Base-by-base conservation (phyloP, 1,140 invertebrate genomes). In the Zaprionus kolodkinae region DNA sequence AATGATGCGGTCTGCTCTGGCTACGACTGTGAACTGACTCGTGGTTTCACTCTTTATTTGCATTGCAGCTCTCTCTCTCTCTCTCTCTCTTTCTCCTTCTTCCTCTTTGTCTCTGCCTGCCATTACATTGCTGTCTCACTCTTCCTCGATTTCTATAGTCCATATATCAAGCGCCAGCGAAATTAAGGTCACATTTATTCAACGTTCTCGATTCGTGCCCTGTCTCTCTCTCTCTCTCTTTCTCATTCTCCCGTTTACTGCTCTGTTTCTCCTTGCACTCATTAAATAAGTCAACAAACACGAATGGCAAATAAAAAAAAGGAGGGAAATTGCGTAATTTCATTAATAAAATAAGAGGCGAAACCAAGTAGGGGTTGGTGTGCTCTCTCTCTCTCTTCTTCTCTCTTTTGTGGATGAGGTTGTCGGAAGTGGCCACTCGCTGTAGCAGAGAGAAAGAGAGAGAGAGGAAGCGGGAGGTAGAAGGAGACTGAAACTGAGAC, bases 161-260 rank as follows among this genome's bases (percentile, higher is more conserved):
- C 69, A 79, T 87, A 87, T 88, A 87, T 87, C 83, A 87, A 89
- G 72, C 63, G 71, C 61, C 43, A 17, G 30, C 0, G 11, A 85
- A 89, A 89, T 89, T 89, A 85, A 85, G 85, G 81, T 89, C 85
- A 81, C 81, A 89, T 89, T 89, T 72, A 79, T 69, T 78, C 72
- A 87, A 71, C 65, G 55, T 45, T 73, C 70, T 21, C 45, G 15
- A 40, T 36, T 63, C 21, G 30, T 59, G 12, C 55, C 55, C 43
- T 35, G 15, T 50, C 62, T 13, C 50, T 74, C 43, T 40, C 11
- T 13, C 43, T 57, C 25, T 69, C 12, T 70, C 7, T n/a, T n/a
- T n/a, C n/a, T n/a, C 6, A 6, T 9, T 52, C 17, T 35, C 12
- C 9, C n/a, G 0, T n/a, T n/a, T 43, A 30, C 27, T 30, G 27